Evolutionary conservation across 2,113 vertebrate species (phyloP).

Genomic region (Rattus rattus): DNA sequence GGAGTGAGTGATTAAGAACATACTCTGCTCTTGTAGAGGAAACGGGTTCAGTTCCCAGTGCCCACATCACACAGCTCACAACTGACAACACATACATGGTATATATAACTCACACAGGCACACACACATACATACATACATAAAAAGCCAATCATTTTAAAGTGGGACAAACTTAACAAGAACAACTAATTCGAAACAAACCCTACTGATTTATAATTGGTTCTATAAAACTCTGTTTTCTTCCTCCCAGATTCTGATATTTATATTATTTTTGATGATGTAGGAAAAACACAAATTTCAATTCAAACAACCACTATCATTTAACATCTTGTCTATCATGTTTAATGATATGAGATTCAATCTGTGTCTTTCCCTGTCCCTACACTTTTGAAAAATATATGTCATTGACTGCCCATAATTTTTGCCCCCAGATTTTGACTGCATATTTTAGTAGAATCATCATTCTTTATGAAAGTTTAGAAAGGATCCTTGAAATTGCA

Average conservation of each 20-base stretch:
- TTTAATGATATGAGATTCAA: neutral
- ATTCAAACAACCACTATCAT: neutral
- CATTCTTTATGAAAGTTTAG: neutral
- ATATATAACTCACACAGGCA: neutral
- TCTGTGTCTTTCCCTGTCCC: neutral
- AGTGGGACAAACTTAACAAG: neutral
- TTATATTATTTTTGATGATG: neutral
- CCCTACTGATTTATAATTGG: neutral
- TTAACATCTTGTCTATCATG: neutral
- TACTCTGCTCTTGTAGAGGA: neutral
- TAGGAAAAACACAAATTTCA: constrained; percentile 12
- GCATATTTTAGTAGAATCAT: neutral
- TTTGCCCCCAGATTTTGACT: neutral
- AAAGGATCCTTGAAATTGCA: constrained; percentile 9
- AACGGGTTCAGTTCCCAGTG: neutral
- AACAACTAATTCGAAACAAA: neutral
- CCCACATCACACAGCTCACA: neutral
- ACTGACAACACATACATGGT: neutral
- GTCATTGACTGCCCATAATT: neutral
- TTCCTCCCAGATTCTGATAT: neutral
- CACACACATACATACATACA: neutral
- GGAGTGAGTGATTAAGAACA: neutral
- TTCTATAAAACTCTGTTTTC: neutral
- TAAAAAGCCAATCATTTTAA: neutral
- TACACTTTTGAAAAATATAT: neutral